These are phyloP conservation scores for Bambusicola thoracicus DNA, from an alignment of 2,113 vertebrate species.

Conservation along the genomic window DNA sequence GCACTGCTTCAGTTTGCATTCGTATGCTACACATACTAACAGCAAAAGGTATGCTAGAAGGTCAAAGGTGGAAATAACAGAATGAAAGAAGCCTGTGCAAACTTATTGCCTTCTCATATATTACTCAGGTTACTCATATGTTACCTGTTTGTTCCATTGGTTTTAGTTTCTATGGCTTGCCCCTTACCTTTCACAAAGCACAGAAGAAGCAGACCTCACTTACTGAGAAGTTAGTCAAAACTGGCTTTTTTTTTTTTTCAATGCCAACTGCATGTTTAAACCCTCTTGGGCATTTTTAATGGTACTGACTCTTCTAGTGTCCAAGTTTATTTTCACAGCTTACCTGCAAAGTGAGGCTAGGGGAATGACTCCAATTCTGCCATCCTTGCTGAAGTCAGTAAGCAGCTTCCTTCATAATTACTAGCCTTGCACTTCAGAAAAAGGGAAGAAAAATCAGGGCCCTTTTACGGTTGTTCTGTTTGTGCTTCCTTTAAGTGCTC, in stretches of 20 bases:
- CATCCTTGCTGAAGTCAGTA: neutral
- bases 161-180: neutral
- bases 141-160: rapidly evolving
- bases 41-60: neutral
- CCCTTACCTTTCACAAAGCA: neutral
- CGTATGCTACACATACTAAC: neutral
- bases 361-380: neutral
- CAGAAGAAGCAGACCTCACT: neutral
- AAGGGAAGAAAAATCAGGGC: neutral
- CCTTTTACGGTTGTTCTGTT: neutral
- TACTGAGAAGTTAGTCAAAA: neutral
- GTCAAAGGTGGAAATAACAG: neutral
- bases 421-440: neutral
- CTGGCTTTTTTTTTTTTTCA: neutral
- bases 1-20: neutral
- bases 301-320: neutral
- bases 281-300: neutral
- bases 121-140: rapidly evolving
- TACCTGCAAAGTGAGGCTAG: neutral
- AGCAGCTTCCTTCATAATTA: neutral
- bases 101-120: neutral
- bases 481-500: neutral
- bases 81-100: neutral
- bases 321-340: neutral
- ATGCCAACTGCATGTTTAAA: neutral